Percentiles rank a stretch among this genome's conserved stretches.
These are phyloP conservation scores for Allacma fusca DNA, from an alignment of 2,888 invertebrate genomes.

Conservation along the genomic window DNA sequence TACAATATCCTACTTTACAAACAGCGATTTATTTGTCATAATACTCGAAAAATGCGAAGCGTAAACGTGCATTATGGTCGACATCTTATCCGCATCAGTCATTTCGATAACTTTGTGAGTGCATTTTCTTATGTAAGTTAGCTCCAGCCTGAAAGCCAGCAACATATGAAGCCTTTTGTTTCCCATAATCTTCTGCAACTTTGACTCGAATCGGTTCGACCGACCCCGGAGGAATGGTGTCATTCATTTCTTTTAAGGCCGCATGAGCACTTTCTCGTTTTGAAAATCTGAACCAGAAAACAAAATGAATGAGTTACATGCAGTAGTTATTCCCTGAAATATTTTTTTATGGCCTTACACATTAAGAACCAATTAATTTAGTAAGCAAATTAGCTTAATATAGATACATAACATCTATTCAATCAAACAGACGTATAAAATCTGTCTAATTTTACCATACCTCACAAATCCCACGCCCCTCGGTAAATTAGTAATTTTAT, in stretches of 20 bases:
- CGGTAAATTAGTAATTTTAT: constrained; percentile 86
- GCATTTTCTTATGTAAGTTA: constrained; percentile 26
- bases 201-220: constrained; percentile 84
- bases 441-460: constrained; percentile 65
- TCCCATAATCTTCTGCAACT: constrained; percentile 85
- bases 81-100: too few relatives aligned
- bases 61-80: too few relatives aligned
- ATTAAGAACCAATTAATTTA: too few relatives aligned
- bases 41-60: too few relatives aligned
- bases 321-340: too few relatives aligned
- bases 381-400: too few relatives aligned
- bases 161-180: constrained; percentile 79
- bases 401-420: too few relatives aligned
- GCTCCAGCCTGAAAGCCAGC: constrained; percentile 73
- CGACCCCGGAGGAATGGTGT: constrained; percentile 83
- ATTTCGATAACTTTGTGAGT: background rate
- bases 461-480: constrained; percentile 92
- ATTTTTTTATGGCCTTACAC: too few relatives aligned
- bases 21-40: too few relatives aligned
- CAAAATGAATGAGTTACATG: too few relatives aligned
- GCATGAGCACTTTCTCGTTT: constrained; percentile 88
- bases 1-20: too few relatives aligned
- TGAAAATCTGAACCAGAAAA: constrained; percentile 78
- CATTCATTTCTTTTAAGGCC: constrained; percentile 85
- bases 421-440: too few relatives aligned